Evolutionary conservation across 2,113 vertebrate species (phyloP).

Genomic region (Syrrhaptes paradoxus): DNA sequence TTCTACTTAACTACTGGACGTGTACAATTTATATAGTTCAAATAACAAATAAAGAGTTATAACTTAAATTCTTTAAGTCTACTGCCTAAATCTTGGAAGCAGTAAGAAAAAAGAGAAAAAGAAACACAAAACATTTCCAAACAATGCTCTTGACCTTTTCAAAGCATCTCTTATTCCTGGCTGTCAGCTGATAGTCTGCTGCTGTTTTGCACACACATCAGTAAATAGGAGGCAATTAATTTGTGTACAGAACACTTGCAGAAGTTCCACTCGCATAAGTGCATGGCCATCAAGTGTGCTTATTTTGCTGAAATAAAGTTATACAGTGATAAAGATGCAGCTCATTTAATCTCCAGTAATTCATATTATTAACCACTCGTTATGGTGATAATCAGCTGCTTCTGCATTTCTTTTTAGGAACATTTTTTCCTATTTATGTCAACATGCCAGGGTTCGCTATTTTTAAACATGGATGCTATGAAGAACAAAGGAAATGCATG

Average conservation of each 20-base stretch:
- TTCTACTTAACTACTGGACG: background rate
- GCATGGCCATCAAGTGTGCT: background rate
- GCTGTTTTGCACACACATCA: background rate
- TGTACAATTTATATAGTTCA: background rate
- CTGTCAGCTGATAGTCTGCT: background rate
- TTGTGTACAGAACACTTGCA: background rate
- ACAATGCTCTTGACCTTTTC: background rate
- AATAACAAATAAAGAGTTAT: background rate
- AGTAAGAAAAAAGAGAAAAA: background rate
- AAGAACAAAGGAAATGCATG: background rate
- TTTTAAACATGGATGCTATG: slow-evolving; percentile 27
- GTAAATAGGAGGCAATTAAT: background rate
- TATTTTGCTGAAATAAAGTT: background rate
- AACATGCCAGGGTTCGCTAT: background rate
- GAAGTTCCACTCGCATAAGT: background rate
- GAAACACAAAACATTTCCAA: background rate
- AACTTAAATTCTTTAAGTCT: background rate
- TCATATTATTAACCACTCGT: background rate
- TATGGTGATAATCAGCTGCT: background rate
- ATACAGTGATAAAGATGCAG: background rate
- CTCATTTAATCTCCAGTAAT: background rate
- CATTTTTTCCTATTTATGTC: background rate
- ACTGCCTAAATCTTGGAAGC: background rate
- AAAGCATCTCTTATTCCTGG: background rate
- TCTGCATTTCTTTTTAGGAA: background rate